Percentiles rank a stretch among this genome's conserved stretches.
These are phyloP conservation scores for Heliconius sara DNA, from an alignment of 2,888 invertebrate genomes.

Conservation along the genomic window DNA sequence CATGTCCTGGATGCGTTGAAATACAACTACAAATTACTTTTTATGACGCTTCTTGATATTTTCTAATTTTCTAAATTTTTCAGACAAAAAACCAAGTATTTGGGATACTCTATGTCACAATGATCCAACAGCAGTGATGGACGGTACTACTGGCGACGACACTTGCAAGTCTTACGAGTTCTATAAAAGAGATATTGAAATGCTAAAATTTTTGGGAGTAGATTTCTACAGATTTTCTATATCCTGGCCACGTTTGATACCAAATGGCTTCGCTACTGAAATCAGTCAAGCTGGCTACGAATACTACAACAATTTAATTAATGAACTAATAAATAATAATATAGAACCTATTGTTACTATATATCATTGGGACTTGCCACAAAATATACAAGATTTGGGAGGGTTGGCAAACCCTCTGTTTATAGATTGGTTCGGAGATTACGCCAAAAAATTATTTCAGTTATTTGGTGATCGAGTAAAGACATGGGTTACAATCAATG, in stretches of 20 bases:
- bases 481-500: constrained; percentile 85
- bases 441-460: constrained; percentile 72
- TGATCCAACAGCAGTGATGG: constrained; percentile 72
- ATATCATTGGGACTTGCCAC: constrained; percentile 83
- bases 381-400: constrained; percentile 82
- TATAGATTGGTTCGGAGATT: constrained; percentile 78
- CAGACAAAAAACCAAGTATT: constrained; percentile 83
- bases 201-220: constrained; percentile 74
- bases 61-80: constrained; percentile 26
- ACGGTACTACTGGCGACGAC: constrained; percentile 83
- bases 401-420: constrained; percentile 81
- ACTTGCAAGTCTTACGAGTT: constrained; percentile 85
- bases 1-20: no score
- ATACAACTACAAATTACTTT: no score
- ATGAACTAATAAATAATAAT: constrained; percentile 82
- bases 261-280: constrained; percentile 79
- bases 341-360: constrained; percentile 86
- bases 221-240: constrained; percentile 84
- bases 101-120: constrained; percentile 85
- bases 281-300: constrained; percentile 84
- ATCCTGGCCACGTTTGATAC: constrained; percentile 86
- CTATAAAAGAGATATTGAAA: constrained; percentile 81
- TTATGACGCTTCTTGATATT: neutral
- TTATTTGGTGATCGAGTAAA: constrained; percentile 80
- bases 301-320: constrained; percentile 86